Conservation (phyloP, 2,113 vertebrate species). For the Triplophysa rosa region DNA sequence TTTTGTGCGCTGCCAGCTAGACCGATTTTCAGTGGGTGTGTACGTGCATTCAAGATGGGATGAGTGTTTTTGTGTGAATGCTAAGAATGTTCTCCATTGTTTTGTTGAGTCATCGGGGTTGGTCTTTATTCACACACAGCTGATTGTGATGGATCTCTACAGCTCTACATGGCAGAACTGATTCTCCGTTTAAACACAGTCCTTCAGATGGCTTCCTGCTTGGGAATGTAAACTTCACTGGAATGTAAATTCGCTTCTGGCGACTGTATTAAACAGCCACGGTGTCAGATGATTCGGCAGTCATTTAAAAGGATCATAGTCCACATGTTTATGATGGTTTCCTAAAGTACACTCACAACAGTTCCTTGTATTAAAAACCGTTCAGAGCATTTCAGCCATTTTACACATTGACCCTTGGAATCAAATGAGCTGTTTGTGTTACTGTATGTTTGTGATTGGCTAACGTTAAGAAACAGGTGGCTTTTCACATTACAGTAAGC, state of each 20-base stretch:
- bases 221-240: background rate
- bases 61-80: conserved; percentile 16
- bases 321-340: background rate
- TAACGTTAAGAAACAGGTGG: no score
- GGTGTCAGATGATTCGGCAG: background rate
- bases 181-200: background rate
- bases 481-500: no score
- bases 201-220: background rate
- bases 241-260: background rate
- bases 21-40: background rate
- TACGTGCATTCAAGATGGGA: conserved; percentile 1
- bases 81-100: conserved; percentile 42
- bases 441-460: no score
- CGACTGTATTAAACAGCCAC: background rate
- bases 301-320: background rate
- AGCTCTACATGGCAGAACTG: background rate
- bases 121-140: conserved; percentile 18
- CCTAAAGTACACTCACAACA: background rate
- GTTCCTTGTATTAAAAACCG: no score
- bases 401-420: background rate
- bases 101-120: conserved; percentile 31
- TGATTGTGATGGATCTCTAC: conserved; percentile 17
- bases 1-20: background rate
- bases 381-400: no score
- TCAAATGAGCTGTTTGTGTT: background rate